Base-by-base conservation (phyloP, 2,113 vertebrate genomes). In the Macroglossus sobrinus region DNA sequence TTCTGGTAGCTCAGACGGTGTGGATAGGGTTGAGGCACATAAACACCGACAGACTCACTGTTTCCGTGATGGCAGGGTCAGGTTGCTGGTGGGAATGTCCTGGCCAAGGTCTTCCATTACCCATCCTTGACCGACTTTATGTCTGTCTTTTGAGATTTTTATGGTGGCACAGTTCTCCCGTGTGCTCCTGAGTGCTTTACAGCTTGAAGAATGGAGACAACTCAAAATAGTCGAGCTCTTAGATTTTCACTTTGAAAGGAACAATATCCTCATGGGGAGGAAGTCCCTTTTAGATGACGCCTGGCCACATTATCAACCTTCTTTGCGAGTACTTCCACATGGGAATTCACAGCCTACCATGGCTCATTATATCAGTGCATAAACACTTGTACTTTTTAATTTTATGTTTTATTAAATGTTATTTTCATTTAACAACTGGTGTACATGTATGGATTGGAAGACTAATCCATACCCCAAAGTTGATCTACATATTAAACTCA, bases 111-210 rank as follows among this genome's bases (percentile, higher is more conserved):
- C 89, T 84, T 82, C n/a, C 19, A 9, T 87, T 84, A 47, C 38
- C 79, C 59, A 80, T 79, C 74, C 30, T 91, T 86, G 61, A 50
- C 18, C 84, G 84, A 90, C 75, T n/a, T 92, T 50, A 57, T 28
- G 33, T 64, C 38, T 57, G 8, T 82, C 33, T 55, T 86, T 93
- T 89, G 85, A 81, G 35, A 38, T 81, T 89, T 89, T 96, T 95
- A 91, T 74, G 43, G 35, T 47, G 8, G 8, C 57, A 2, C 47
- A 24, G 38, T 69, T 85, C 26, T 74, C 7, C 11, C 38, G 4
- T 61, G n/a, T 82, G 47, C 61, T 88, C 35, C 72, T 33, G 7
- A 84, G 28, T 81, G 9, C 66, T 50, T 91, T 61, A 69, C 64
- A 59, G 69, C 50, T n/a, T 24, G 5, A 79, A 16, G 21, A 68